Percentiles rank a stretch among this genome's conserved stretches.
phyloP scores from a whole-genome alignment of 2,113 vertebrate genomes.

The Cyanoliseus patagonus region DNA sequence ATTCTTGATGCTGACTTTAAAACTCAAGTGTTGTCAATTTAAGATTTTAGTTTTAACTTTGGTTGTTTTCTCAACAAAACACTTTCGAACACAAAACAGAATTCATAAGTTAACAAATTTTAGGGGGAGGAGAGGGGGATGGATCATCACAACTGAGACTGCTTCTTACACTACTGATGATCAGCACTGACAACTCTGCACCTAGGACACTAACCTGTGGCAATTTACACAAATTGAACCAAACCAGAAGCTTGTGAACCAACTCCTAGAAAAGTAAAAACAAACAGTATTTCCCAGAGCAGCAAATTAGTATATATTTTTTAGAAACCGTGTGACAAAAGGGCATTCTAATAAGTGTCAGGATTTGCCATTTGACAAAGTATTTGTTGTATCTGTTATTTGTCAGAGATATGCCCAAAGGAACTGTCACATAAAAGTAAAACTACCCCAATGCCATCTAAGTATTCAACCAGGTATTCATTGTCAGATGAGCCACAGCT shows the following conservation, averaged over 20 bases:
- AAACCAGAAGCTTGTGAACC: neutral
- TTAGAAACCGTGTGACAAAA: neutral
- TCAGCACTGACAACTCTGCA: neutral
- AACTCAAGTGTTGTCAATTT: neutral
- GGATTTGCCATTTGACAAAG: neutral
- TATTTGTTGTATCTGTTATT: neutral
- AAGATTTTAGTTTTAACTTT: neutral
- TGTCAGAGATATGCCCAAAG: neutral
- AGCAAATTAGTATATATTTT: neutral
- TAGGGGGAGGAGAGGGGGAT: too few species aligned
- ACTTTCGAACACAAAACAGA: neutral
- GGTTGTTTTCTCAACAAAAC: neutral
- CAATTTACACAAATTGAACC: neutral
- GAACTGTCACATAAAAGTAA: neutral
- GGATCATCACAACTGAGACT: neutral
- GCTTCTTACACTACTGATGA: neutral
- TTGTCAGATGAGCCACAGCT: neutral
- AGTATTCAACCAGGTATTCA: neutral
- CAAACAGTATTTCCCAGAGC: neutral
- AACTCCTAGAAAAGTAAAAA: neutral
- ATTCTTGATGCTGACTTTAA: neutral
- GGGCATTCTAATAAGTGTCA: neutral
- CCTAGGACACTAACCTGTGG: neutral
- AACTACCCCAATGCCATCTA: neutral
- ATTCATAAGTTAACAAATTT: neutral